Evolutionary conservation across 2,888 invertebrate species (phyloP), one percentile per base, ranked within the genome.

Genomic region (Oxycera nigricornis): DNA sequence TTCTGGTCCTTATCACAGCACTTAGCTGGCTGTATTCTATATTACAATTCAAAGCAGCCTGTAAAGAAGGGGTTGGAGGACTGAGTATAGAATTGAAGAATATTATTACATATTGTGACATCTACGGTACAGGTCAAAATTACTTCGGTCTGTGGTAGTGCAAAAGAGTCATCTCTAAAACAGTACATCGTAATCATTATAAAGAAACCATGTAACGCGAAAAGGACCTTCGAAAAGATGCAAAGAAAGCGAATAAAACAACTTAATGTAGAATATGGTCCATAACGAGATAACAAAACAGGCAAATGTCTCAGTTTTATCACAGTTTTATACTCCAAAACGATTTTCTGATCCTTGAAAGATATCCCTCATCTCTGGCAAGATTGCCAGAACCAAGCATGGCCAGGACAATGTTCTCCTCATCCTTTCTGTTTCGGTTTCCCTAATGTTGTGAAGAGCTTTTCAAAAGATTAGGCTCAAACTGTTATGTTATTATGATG

Each of bases 271-370:
- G 26, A 67, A 41, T 46, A 67, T 41, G 22, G 41, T 28, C 68
- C 68, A 52, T 52, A 50, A 52, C 20, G n/a, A 70, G 52, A 70
- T 70, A 70, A 70, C 55, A 26, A 55, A 70, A 70, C 70, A 55
- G 31, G 70, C 70, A 52, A 70, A 52, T 52, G 70, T 70, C 70
- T 70, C 70, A 70, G 30, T 70, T 70, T 70, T 70, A 70, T 70
- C 70, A 52, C 70, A 70, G 52, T 70, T 70, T 70, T 70, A 70
- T 70, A 52, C 31, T 70, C 52, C 31, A 70, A 70, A 55, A 55
- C 70, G 70, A 70, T 70, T 70, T 70, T 30, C 31, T 55, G 52
- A 70, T 70, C 70, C 70, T 31, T 55, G 26, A 17, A 30, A 52
- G 31, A 50, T 65, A 39, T 20, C 65, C 22, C 26, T 22, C 1